These are phyloP conservation scores for Dasypogon diadema DNA, from an alignment of 2,888 invertebrate species.

Conservation along the genomic window DNA sequence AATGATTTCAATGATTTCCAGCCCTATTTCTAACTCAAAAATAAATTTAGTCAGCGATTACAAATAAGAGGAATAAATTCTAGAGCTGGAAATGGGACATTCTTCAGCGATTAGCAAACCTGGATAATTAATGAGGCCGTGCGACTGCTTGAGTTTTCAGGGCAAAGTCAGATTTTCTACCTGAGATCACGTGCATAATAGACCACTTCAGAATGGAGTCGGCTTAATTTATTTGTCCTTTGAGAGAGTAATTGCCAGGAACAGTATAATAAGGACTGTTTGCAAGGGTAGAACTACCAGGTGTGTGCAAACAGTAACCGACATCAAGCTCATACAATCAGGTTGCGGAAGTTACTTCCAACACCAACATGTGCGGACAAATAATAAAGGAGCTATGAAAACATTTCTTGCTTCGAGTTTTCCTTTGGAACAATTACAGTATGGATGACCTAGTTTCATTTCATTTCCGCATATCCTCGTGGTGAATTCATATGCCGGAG, in stretches of 20 bases:
- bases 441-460: constrained; percentile 12
- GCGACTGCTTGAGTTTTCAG: background rate
- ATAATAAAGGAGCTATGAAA: background rate
- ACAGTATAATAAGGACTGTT: background rate
- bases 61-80: background rate
- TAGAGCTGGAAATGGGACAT: too few species aligned
- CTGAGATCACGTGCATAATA: background rate
- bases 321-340: background rate
- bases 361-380: constrained; percentile 16
- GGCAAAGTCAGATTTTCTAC: constrained; percentile 1
- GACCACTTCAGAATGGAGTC: background rate
- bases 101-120: background rate
- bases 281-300: background rate
- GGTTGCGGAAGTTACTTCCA: constrained; percentile 8
- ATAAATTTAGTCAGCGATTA: background rate
- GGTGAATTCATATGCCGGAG: too few species aligned
- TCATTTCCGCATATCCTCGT: background rate
- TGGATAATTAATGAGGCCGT: constrained; percentile 12
- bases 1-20: background rate
- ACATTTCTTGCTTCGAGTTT: constrained; percentile 11
- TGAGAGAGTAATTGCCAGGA: constrained; percentile 3
- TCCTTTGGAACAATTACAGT: constrained; percentile 21
- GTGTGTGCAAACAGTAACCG: constrained; percentile 6
- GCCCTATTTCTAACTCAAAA: too few species aligned
- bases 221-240: constrained; percentile 6